These are phyloP conservation scores for Drepanosiphum platanoidis DNA, from an alignment of 2,888 invertebrate species.

Conservation along the genomic window DNA sequence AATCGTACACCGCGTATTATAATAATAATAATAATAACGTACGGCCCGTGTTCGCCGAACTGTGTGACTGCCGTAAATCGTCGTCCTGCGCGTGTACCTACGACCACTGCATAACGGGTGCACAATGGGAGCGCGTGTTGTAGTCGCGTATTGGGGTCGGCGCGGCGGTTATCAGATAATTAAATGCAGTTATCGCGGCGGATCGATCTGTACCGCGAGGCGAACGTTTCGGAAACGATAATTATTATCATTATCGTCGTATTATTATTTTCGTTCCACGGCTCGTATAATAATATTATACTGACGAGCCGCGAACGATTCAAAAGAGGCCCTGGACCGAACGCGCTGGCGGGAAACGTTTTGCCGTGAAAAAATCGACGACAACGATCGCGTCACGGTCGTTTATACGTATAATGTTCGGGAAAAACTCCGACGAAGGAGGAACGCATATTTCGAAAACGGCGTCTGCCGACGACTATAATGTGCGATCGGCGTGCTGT, in stretches of 20 bases:
- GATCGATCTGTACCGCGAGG: neutral
- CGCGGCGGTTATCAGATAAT: conserved; percentile 34
- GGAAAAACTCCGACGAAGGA: no score
- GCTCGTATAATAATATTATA: neutral
- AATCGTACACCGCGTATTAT: neutral
- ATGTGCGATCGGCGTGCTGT: no score
- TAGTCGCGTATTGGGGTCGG: neutral
- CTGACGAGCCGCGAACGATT: neutral
- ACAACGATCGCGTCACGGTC: neutral
- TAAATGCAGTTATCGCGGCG: conserved; percentile 12
- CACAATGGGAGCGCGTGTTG: neutral
- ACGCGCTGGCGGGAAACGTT: neutral
- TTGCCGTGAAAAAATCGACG: no score
- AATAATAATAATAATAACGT: neutral
- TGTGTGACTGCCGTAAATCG: neutral
- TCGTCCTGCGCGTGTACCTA: neutral
- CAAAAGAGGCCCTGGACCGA: neutral
- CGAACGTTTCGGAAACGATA: neutral
- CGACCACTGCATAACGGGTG: neutral
- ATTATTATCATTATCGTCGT: no score
- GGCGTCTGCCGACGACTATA: no score
- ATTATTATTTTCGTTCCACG: neutral
- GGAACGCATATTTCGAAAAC: no score
- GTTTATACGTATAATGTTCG: neutral
- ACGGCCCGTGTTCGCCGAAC: neutral